Conservation (phyloP, 2,113 vertebrate genomes). For the Corythaeola cristata region DNA sequence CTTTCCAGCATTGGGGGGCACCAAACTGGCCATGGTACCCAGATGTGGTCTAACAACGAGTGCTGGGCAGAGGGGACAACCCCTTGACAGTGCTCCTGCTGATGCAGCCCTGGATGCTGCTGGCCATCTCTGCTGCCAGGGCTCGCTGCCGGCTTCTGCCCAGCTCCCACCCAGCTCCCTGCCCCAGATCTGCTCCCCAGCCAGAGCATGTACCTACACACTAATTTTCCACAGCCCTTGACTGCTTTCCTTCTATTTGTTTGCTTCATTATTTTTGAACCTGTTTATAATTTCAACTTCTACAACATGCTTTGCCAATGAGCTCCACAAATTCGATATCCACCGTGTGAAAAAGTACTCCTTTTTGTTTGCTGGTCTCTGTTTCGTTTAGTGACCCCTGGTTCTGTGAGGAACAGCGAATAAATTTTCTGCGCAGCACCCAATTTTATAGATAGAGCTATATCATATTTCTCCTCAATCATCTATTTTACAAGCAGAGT, state of each 20-base stretch:
- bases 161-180: accelerated
- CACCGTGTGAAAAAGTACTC: neutral
- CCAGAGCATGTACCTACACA: neutral
- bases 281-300: neutral
- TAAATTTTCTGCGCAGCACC: neutral
- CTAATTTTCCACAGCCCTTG: neutral
- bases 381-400: neutral
- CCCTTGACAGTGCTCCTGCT: neutral
- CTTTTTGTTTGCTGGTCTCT: neutral
- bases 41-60: accelerated
- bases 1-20: neutral
- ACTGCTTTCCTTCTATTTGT: neutral
- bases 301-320: neutral
- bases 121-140: neutral
- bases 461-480: neutral
- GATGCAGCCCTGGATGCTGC: neutral
- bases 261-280: neutral
- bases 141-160: neutral
- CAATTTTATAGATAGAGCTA: neutral
- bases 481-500: neutral
- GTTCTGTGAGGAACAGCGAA: neutral
- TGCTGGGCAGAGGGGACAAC: neutral
- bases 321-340: neutral
- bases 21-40: accelerated
- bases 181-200: neutral